phyloP scores from a whole-genome alignment of 2,113 vertebrate genomes.

The Alligator mississippiensis region DNA sequence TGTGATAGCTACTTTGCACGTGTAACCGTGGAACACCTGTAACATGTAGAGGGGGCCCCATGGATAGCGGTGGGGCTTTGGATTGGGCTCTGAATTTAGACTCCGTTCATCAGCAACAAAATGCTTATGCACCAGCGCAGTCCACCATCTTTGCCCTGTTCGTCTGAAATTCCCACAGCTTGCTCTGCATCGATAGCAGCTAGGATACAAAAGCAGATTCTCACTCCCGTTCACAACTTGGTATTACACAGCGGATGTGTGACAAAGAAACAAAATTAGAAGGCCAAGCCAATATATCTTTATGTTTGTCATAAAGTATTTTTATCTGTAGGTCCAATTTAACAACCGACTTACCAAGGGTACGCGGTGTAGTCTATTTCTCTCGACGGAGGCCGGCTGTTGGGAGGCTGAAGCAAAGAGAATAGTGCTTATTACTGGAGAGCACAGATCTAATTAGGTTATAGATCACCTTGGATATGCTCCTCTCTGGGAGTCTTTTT shows the following conservation, averaged over 20 bases:
- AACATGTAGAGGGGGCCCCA: accelerated
- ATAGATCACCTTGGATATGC: accelerated
- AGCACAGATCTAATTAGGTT: not conserved
- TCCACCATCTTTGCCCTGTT: not conserved
- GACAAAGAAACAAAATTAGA: accelerated
- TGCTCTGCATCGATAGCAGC: accelerated
- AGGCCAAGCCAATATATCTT: accelerated
- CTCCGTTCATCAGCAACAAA: not conserved
- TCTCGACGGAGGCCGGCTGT: constrained; percentile 85
- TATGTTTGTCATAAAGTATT: not conserved
- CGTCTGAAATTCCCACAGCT: not conserved
- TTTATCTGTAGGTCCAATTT: not conserved
- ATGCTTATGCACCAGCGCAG: not conserved
- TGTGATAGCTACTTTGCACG: no score
- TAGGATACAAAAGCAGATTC: accelerated
- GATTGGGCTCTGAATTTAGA: not conserved
- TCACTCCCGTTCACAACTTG: accelerated
- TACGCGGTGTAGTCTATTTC: constrained; percentile 92
- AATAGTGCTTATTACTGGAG: accelerated
- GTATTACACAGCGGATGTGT: accelerated
- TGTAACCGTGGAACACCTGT: no score
- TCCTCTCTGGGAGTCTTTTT: not conserved
- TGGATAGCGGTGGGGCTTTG: accelerated
- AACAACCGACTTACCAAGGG: constrained; percentile 85
- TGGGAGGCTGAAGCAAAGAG: constrained; percentile 78